A percentile compares a stretch with the other conserved stretches of the same genome.
phyloP scores from a whole-genome alignment of 2,797 vertebrate genomes.

The Telmatherina bonti region DNA sequence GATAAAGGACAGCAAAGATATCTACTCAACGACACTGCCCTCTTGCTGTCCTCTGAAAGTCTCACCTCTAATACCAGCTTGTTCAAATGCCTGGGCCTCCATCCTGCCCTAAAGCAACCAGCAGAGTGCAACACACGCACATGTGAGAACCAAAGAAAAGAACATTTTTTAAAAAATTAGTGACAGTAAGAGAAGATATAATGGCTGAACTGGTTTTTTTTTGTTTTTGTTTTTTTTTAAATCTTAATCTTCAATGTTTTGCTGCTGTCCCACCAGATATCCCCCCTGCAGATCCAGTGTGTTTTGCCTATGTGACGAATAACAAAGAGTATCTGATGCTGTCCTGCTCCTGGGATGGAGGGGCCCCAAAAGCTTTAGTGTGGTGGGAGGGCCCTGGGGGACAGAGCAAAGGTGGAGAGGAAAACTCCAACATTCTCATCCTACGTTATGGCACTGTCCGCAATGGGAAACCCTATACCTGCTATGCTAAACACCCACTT shows the following conservation, averaged over 20 bases:
- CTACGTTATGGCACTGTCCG: conserved; percentile 78
- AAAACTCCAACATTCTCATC: conserved; percentile 82
- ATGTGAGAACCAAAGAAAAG: conserved; percentile 80
- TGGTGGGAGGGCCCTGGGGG: conserved; percentile 83
- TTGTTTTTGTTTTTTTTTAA: no score
- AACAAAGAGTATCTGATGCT: conserved; percentile 86
- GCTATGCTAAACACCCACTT: conserved; percentile 86
- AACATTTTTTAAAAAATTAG: background rate
- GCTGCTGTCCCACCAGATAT: conserved; percentile 76
- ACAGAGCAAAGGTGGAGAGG: conserved; percentile 64
- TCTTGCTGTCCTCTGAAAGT: conserved; percentile 76
- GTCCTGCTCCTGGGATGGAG: conserved; percentile 90
- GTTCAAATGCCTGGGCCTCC: conserved; percentile 86
- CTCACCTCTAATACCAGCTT: conserved; percentile 79
- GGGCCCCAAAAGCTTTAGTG: conserved; percentile 82
- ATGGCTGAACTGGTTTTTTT: no score
- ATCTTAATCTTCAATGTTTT: background rate
- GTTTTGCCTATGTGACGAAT: conserved; percentile 82
- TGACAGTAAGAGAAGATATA: background rate
- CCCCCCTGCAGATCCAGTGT: conserved; percentile 81
- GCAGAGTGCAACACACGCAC: conserved; percentile 79
- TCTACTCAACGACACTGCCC: conserved; percentile 70
- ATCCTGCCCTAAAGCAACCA: conserved; percentile 73
- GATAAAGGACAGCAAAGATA: conserved; percentile 35
- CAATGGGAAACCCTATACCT: conserved; percentile 84